Percentiles rank a stretch among this genome's conserved stretches.
Evolutionary conservation across 2,113 vertebrate genomes (phyloP).

Genomic region (Lepisosteus oculatus): DNA sequence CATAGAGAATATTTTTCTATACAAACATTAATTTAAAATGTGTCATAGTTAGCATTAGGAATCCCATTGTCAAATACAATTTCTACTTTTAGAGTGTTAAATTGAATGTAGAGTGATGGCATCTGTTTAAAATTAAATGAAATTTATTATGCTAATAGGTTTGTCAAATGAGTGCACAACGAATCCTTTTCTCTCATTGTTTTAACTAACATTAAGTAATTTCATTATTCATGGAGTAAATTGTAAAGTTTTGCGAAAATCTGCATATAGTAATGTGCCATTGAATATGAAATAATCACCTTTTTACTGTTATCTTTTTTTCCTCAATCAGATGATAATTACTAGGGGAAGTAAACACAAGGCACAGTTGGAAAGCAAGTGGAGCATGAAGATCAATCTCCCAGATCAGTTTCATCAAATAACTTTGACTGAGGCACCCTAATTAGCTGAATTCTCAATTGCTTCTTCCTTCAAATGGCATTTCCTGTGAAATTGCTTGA

Average conservation of each 20-base stretch:
- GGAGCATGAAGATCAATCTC: conserved; percentile 72
- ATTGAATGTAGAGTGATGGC: no score
- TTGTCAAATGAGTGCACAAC: no score
- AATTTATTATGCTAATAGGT: no score
- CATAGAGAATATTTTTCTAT: no score
- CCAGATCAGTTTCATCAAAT: conserved; percentile 66
- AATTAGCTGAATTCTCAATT: conserved; percentile 51
- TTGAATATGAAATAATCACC: background rate
- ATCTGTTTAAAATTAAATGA: background rate
- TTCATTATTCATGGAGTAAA: background rate
- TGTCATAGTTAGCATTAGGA: no score
- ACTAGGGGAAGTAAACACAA: conserved; percentile 60
- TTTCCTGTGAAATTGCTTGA: conserved; percentile 36
- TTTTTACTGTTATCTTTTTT: conserved; percentile 36
- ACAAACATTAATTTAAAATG: no score
- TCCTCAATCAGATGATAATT: conserved; percentile 55
- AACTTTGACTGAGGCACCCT: conserved; percentile 60
- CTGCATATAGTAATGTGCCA: background rate
- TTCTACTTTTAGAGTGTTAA: no score
- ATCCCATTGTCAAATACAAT: no score
- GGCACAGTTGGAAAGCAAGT: conserved; percentile 62
- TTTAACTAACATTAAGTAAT: background rate
- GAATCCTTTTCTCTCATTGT: no score
- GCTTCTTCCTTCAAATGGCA: conserved; percentile 28
- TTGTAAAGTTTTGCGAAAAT: background rate